phyloP scores from a whole-genome alignment of 2,113 vertebrate species.

The Labeo catla region DNA sequence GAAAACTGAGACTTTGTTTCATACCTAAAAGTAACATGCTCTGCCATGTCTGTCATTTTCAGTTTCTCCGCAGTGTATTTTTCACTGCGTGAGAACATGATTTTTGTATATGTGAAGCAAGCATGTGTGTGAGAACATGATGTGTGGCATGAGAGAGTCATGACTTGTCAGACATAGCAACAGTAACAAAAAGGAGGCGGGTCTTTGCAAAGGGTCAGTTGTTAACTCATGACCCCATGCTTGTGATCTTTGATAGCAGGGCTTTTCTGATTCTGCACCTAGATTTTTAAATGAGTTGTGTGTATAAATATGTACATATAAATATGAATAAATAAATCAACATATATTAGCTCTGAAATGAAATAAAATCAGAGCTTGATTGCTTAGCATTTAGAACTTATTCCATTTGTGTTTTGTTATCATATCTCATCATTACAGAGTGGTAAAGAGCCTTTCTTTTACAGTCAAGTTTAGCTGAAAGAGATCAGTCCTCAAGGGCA shows the following conservation, averaged over 20 bases:
- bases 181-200: too few relatives aligned
- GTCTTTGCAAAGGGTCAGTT: too few relatives aligned
- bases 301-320: conserved; percentile 48
- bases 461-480: not conserved
- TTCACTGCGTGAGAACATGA: too few relatives aligned
- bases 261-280: conserved; percentile 1
- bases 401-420: conserved; percentile 42
- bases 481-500: conserved; percentile 2
- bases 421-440: not conserved
- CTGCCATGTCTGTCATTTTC: too few relatives aligned
- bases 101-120: too few relatives aligned
- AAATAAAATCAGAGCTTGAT: not conserved
- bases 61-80: too few relatives aligned
- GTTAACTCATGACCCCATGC: conserved; percentile 12
- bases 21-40: too few relatives aligned
- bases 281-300: not conserved
- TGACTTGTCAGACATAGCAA: too few relatives aligned
- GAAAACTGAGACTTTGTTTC: too few relatives aligned
- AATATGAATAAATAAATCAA: conserved; percentile 19
- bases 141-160: too few relatives aligned
- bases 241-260: conserved; percentile 8
- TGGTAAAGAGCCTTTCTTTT: not conserved
- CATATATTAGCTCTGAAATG: not conserved
- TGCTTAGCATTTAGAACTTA: not conserved
- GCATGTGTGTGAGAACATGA: too few relatives aligned